A percentile compares a stretch with the other conserved stretches of the same genome.
phyloP scores from a whole-genome alignment of 2,113 vertebrate species.

The Pterocles burchelli region DNA sequence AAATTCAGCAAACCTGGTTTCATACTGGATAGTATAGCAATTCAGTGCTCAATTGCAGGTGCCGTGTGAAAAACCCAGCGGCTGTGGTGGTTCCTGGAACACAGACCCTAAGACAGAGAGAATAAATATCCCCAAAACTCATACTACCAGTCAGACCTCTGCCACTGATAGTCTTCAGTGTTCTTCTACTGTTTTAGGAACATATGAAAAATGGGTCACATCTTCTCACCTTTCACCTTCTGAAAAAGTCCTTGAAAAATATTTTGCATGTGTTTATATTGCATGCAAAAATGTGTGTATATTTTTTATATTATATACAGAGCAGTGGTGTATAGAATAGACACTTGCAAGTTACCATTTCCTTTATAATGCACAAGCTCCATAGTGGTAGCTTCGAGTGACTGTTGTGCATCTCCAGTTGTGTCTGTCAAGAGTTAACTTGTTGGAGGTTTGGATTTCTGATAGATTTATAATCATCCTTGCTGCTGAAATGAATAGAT shows the following conservation, averaged over 20 bases:
- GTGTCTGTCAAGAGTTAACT: background rate
- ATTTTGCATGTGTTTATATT: background rate
- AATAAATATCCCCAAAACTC: background rate
- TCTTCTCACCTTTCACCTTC: background rate
- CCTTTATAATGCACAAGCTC: background rate
- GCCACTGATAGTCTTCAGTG: background rate
- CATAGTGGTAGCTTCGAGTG: background rate
- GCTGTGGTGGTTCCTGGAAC: background rate
- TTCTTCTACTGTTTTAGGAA: background rate
- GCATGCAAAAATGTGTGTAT: background rate
- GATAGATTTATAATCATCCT: background rate
- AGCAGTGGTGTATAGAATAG: background rate
- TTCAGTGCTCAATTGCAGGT: background rate
- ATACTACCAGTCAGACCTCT: background rate
- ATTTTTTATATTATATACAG: background rate
- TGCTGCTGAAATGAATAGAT: slow-evolving; percentile 16
- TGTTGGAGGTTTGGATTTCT: background rate
- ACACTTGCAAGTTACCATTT: background rate
- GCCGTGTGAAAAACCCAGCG: background rate
- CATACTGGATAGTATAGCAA: background rate
- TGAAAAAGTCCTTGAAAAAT: background rate
- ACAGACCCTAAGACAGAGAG: background rate
- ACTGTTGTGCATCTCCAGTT: background rate
- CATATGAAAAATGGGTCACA: background rate
- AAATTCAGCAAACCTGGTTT: background rate